These are phyloP conservation scores for Drosophila austrosaltans DNA, from an alignment of 2,888 invertebrate species.

Conservation along the genomic window DNA sequence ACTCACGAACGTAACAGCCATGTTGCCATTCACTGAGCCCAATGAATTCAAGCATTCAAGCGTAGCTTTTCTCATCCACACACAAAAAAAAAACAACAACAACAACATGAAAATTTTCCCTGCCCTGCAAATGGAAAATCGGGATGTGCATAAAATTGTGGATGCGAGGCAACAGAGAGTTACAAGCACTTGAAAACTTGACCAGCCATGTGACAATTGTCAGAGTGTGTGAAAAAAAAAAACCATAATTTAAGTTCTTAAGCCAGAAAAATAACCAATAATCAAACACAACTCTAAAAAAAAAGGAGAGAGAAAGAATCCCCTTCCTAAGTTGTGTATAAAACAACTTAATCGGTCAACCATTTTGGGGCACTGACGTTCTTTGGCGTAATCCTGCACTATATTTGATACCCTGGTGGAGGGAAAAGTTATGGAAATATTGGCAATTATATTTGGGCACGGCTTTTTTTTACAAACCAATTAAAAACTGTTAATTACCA, in stretches of 20 bases:
- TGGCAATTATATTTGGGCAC: too few species aligned
- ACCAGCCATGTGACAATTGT: slow-evolving; percentile 70
- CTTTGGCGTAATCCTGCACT: too few species aligned
- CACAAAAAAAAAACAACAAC: slow-evolving; percentile 1
- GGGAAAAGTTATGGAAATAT: too few species aligned
- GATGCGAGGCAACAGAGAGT: neutral
- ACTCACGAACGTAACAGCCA: slow-evolving; percentile 35
- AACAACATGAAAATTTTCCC: neutral
- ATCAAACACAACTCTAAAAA: neutral
- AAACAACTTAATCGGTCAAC: neutral
- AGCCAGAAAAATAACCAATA: slow-evolving; percentile 54
- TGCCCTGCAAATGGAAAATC: neutral
- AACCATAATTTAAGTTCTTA: slow-evolving; percentile 74
- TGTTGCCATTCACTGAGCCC: slow-evolving; percentile 42
- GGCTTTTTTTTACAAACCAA: too few species aligned
- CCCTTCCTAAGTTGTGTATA: neutral
- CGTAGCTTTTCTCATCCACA: slow-evolving; percentile 26
- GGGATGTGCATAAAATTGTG: neutral
- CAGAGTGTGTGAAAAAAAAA: slow-evolving; percentile 47
- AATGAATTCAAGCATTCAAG: slow-evolving; percentile 62
- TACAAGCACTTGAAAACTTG: slow-evolving; percentile 31
- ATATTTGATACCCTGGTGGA: too few species aligned
- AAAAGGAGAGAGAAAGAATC: neutral
- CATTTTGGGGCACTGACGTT: too few species aligned
- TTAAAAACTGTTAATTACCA: too few species aligned